Evolutionary conservation across 1,140 invertebrate species (phyloP), one percentile per base, ranked within the genome.

Genomic region (Choristoneura fumiferana): DNA sequence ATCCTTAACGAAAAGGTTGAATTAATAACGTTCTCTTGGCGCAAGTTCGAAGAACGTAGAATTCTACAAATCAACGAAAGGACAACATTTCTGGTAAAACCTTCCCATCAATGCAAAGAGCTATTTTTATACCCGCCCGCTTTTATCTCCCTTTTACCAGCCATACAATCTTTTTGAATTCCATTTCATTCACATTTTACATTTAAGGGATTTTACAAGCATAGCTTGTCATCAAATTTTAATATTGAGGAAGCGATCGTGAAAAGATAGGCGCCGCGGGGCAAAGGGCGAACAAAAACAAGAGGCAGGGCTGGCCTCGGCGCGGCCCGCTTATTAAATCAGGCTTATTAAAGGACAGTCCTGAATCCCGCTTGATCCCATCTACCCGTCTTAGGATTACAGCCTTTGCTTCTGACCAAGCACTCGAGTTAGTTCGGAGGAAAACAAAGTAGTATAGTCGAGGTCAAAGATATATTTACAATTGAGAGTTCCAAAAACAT

Each of bases 301-400:
- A 33, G 43, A 17, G 4, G 9, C 17, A 34, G 39, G 60, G 37
- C 54, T n/a, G n/a, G n/a, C n/a, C n/a, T 59, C 53, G 15, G 43
- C 43, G 36, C 55, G 43, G 49, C 5, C 36, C 57, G 64, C 60
- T 54, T 64, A 49, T 49, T 49, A 49, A 63, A 66, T 66, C 64
- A 60, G 53, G 54, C 56, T 66, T 69, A 69, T 66, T 63, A 69
- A 69, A 69, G 67, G 61, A 56, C 62, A 52, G 45, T 38, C 45
- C 40, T 1, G 43, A 18, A 12, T 18, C 35, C 33, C 35, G 35
- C 43, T 17, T 49, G 43, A 49, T 49, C 43, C 43, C 22, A 49
- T 49, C 18, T 49, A 29, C 43, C 43, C 38, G 58, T 52, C 63
- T 61, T 58, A 45, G 58, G 64, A 63, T 66, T 69, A 69, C 62